phyloP scores from a whole-genome alignment of 2,888 invertebrate genomes.

The Opisthograptis luteolata region DNA sequence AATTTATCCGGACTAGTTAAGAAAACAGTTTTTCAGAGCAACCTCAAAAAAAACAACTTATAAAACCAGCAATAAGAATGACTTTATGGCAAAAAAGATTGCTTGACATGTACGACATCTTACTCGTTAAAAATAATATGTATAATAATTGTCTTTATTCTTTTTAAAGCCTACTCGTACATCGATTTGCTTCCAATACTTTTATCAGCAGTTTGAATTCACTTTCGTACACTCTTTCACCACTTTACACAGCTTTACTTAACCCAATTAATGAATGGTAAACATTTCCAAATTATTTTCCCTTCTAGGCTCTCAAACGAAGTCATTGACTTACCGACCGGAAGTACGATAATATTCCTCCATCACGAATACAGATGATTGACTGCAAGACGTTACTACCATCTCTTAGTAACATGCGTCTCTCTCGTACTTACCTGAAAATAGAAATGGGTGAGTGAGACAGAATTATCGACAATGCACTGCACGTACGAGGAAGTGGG shows the following conservation, averaged over 20 bases:
- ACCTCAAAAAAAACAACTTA: too few species aligned
- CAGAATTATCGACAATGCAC: slow-evolving; percentile 59
- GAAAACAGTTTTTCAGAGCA: too few species aligned
- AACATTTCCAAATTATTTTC: slow-evolving; percentile 30
- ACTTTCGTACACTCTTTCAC: slow-evolving; percentile 20
- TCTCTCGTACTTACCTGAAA: slow-evolving; percentile 44
- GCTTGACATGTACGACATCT: too few species aligned
- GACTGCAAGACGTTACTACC: slow-evolving; percentile 46
- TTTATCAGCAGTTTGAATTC: slow-evolving; percentile 1
- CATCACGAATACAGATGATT: slow-evolving; percentile 83
- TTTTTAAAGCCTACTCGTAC: too few species aligned
- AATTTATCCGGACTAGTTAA: too few species aligned
- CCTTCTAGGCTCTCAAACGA: slow-evolving; percentile 29
- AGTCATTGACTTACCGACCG: slow-evolving; percentile 74
- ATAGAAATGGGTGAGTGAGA: slow-evolving; percentile 48
- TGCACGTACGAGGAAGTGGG: slow-evolving; percentile 80
- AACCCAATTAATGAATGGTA: slow-evolving; percentile 24
- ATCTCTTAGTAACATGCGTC: slow-evolving; percentile 36
- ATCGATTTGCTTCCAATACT: too few species aligned
- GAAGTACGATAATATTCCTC: slow-evolving; percentile 81
- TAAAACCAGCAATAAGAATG: too few species aligned
- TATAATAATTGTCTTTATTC: too few species aligned
- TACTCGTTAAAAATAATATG: too few species aligned
- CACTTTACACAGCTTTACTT: slow-evolving; percentile 19
- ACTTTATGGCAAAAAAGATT: too few species aligned